These are phyloP conservation scores for Nycticryphes semicollaris DNA, from an alignment of 2,113 vertebrate genomes.

Conservation along the genomic window DNA sequence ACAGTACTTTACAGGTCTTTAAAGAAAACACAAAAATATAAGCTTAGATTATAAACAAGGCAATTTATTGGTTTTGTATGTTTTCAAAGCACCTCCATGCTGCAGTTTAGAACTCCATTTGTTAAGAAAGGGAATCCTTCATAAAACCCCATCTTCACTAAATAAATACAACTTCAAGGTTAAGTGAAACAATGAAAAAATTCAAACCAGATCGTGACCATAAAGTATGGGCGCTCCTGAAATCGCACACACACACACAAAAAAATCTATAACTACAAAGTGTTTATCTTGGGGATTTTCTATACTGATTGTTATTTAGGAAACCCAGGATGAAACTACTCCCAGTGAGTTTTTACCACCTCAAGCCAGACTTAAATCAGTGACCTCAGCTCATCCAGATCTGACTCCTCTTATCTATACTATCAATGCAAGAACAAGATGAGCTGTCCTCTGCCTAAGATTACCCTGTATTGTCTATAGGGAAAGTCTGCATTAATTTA, in stretches of 20 bases:
- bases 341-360: neutral
- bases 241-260: neutral
- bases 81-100: slow-evolving; percentile 2
- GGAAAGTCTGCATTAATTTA: neutral
- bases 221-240: neutral
- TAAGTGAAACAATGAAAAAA: neutral
- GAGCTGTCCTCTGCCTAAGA: neutral
- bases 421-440: neutral
- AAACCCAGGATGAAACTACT: neutral
- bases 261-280: neutral
- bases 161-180: neutral
- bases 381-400: neutral
- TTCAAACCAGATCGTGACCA: neutral
- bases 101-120: neutral
- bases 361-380: neutral
- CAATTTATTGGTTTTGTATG: neutral
- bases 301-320: neutral
- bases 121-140: neutral
- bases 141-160: neutral
- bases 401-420: neutral
- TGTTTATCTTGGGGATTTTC: neutral
- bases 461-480: neutral
- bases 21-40: neutral
- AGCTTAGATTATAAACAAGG: neutral
- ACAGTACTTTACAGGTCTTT: neutral